These are phyloP conservation scores for Melitaea athalia DNA, from an alignment of 2,888 invertebrate species.

Conservation along the genomic window DNA sequence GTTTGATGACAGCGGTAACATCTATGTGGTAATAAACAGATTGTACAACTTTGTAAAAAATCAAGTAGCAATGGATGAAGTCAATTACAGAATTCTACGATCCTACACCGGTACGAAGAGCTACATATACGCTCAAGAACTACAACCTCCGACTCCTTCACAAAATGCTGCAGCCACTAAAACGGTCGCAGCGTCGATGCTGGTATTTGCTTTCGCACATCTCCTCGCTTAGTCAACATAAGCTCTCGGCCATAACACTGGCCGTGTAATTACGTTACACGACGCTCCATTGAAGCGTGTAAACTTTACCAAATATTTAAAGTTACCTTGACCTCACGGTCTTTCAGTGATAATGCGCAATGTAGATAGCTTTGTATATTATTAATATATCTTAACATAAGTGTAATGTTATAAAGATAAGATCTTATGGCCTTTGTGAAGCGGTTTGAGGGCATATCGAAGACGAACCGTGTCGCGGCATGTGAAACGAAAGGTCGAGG, in stretches of 20 bases:
- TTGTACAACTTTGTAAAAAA: conserved; percentile 85
- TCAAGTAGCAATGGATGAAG: conserved; percentile 80
- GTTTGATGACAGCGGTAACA: conserved; percentile 85
- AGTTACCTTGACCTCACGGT: conserved; percentile 77
- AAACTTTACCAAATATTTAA: conserved; percentile 77
- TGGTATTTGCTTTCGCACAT: conserved; percentile 62
- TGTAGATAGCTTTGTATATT: conserved; percentile 75
- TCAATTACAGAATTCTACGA: conserved; percentile 86
- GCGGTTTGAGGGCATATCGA: conserved; percentile 56
- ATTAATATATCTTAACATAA: conserved; percentile 44
- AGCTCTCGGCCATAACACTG: conserved; percentile 47
- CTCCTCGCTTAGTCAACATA: conserved; percentile 65
- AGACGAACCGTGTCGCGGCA: conserved; percentile 60
- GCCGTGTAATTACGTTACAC: conserved; percentile 51
- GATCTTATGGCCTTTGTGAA: conserved; percentile 52
- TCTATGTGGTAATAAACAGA: conserved; percentile 86
- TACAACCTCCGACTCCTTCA: conserved; percentile 45
- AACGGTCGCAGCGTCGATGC: conserved; percentile 57
- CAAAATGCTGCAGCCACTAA: conserved; percentile 56
- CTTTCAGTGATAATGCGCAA: conserved; percentile 71
- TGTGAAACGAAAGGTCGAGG: conserved; percentile 70
- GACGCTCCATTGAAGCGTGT: conserved; percentile 66
- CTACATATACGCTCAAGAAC: conserved; percentile 82
- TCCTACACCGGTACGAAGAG: conserved; percentile 83
- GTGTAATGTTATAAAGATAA: conserved; percentile 42